These are phyloP conservation scores for Dolichallabes microphthalmus DNA, from an alignment of 2,113 vertebrate species.

Conservation along the genomic window DNA sequence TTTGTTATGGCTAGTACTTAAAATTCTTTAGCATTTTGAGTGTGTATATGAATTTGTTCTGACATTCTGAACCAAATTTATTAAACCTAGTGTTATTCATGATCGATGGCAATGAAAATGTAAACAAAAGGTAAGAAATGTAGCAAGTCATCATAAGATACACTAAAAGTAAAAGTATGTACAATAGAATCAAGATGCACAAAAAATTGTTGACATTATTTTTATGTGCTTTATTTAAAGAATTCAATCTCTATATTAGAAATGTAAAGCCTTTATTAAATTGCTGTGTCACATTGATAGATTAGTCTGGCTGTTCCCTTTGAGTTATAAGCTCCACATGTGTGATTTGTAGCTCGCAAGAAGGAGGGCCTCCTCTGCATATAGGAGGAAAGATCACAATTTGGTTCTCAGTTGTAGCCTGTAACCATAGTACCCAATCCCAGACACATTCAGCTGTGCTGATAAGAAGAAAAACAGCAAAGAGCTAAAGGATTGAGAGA, in stretches of 20 bases:
- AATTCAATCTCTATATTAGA: background rate
- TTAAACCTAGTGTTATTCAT: background rate
- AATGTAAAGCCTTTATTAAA: slow-evolving; percentile 19
- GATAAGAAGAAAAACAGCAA: slow-evolving; percentile 53
- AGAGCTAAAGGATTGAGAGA: slow-evolving; percentile 17
- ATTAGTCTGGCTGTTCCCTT: slow-evolving; percentile 28
- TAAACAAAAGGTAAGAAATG: background rate
- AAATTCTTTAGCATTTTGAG: background rate
- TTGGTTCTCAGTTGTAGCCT: slow-evolving; percentile 52
- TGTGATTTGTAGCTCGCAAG: slow-evolving; percentile 32
- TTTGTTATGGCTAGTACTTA: background rate
- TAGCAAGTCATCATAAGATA: background rate
- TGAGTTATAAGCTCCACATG: slow-evolving; percentile 24
- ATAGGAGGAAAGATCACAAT: slow-evolving; percentile 48
- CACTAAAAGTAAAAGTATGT: background rate
- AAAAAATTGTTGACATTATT: background rate
- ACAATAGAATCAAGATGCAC: background rate
- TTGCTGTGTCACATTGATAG: slow-evolving; percentile 13
- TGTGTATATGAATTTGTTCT: background rate
- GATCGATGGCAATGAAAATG: background rate
- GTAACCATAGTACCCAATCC: slow-evolving; percentile 64
- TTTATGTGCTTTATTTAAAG: background rate
- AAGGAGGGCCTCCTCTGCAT: slow-evolving; percentile 32
- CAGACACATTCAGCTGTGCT: slow-evolving; percentile 59
- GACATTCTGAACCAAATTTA: background rate